Evolutionary conservation across 1,140 invertebrate species (phyloP).

Genomic region (Drosophila mayri): DNA sequence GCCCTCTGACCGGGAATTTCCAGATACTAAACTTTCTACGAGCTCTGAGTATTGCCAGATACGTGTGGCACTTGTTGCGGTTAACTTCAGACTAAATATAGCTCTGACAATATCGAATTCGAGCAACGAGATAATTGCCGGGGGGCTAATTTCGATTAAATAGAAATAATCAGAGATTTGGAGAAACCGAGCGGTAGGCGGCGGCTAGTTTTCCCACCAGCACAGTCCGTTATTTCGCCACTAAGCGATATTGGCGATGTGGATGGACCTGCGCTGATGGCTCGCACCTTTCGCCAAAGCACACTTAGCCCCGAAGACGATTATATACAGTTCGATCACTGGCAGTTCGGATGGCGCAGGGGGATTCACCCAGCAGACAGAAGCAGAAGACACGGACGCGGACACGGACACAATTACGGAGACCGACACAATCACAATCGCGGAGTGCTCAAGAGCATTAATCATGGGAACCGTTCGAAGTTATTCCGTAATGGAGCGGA

Average conservation of each 20-base stretch:
- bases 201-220: neutral
- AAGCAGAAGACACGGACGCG: neutral
- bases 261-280: neutral
- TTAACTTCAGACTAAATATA: neutral
- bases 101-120: neutral
- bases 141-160: neutral
- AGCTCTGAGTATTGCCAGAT: neutral
- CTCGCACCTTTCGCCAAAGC: neutral
- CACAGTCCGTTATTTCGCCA: conserved; percentile 4
- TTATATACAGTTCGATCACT: conserved; percentile 43
- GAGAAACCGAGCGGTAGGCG: neutral
- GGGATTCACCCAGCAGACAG: conserved; percentile 31
- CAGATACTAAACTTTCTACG: neutral
- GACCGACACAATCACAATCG: neutral
- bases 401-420: neutral
- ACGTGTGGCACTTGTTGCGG: no score
- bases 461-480: conserved; percentile 36
- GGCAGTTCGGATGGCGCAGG: neutral
- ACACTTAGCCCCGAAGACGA: conserved; percentile 7
- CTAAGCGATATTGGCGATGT: neutral
- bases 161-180: neutral
- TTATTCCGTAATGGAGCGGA: conserved; percentile 18
- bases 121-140: neutral
- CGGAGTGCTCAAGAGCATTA: conserved; percentile 24
- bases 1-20: neutral